Base-by-base conservation (phyloP, 2,797 vertebrate species). In the Ctenopoma multispine region DNA sequence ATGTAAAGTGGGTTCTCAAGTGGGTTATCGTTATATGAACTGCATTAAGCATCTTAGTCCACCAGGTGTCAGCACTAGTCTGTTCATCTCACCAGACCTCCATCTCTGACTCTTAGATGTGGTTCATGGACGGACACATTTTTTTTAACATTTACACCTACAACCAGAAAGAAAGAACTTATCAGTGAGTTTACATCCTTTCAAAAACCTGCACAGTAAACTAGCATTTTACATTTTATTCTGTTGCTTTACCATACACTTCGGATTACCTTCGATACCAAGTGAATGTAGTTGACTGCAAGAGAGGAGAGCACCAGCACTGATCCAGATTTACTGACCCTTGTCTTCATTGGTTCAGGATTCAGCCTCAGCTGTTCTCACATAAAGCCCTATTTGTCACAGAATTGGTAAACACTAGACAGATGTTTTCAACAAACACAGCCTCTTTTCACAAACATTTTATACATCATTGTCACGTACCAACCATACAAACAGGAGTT, bases 51-150 rank as follows among this genome's bases (percentile, higher is more conserved):
- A 9, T 20, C 17, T 43, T 1, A 15, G 5, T 69, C 78, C 90
- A 90, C 65, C 53, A 90, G 90, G 51, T 68, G 92, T 68, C 89
- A 92, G 92, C 77, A 89, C 76, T 88, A 85, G 29, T 40, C 55
- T 48, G 53, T 17, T 47, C 0, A 24, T 34, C 24, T 44, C 40
- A 23, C 3, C 10, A 7, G 12, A 9, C 8, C 7, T 44, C 6
- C 7, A 1, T 44, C 41, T 1, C 43, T n/a, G 43, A n/a, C 6
- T 3, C 9, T n/a, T 44, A n/a, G 12, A 5, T n/a, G 4, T 13
- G 4, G 10, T 12, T 3, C 20, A 46, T n/a, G 2, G n/a, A 20
- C 6, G n/a, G 8, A 20, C 21, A 9, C 15, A 6, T 21, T 66
- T 17, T 21, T 13, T 36, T 36, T 1, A 49, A 5, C 55, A 14